A percentile compares a stretch with the other conserved stretches of the same genome.
phyloP scores from a whole-genome alignment of 23 tunicate species.

The Styela plicata region DNA sequence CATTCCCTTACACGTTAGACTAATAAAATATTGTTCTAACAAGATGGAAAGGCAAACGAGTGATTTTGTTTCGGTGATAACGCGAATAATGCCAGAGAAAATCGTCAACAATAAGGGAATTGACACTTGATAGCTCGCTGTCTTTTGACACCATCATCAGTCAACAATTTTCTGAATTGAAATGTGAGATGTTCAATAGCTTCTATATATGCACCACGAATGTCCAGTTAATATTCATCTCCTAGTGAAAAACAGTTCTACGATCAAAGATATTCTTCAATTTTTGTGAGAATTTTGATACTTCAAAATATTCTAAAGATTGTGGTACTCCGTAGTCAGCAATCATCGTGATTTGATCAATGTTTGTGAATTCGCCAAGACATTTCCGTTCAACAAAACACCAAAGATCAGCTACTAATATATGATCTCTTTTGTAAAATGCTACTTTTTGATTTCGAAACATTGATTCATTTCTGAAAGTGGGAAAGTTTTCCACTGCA shows the following conservation, averaged over 20 bases:
- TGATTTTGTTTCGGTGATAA: constrained; percentile 49
- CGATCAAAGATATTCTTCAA: constrained; percentile 38
- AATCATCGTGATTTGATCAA: constrained; percentile 80
- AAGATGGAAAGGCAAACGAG: constrained; percentile 58
- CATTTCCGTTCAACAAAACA: constrained; percentile 77
- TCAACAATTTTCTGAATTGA: background rate
- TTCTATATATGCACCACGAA: constrained; percentile 82
- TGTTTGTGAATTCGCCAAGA: constrained; percentile 76
- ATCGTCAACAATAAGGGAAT: constrained; percentile 70
- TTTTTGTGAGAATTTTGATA: constrained; percentile 59
- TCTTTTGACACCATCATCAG: background rate
- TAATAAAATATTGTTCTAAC: constrained; percentile 72
- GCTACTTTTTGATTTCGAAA: constrained; percentile 38
- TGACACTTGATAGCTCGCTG: constrained; percentile 28
- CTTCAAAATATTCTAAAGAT: constrained; percentile 74
- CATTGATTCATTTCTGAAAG: constrained; percentile 43
- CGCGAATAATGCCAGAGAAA: constrained; percentile 80
- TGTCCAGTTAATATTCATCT: constrained; percentile 63
- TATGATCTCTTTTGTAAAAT: constrained; percentile 86
- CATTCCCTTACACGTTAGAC: too few relatives aligned
- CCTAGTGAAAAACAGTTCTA: constrained; percentile 40
- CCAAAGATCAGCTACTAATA: constrained; percentile 88
- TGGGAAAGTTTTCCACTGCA: constrained; percentile 33
- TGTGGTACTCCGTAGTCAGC: constrained; percentile 95
- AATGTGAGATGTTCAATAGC: constrained; percentile 48